Conservation (phyloP, 2,797 vertebrate genomes). For the Enoplosus armatus region DNA sequence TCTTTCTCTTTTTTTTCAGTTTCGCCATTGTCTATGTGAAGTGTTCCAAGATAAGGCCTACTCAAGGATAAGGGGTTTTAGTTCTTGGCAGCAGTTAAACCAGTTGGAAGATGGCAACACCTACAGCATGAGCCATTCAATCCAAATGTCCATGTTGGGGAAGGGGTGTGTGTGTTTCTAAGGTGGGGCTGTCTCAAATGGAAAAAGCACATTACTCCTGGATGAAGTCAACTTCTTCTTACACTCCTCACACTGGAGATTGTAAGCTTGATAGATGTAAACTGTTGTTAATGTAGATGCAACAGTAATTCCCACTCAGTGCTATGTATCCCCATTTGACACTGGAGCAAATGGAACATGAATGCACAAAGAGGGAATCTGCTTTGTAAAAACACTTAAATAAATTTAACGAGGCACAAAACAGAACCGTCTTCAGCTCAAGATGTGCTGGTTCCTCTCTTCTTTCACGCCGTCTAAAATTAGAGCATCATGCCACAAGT, state of each 20-base stretch:
- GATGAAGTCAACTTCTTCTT: slow-evolving; percentile 34
- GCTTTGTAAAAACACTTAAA: slow-evolving; percentile 19
- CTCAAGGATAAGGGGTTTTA: slow-evolving; percentile 65
- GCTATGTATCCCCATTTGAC: slow-evolving; percentile 20
- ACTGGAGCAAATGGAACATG: background rate
- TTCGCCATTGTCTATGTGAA: slow-evolving; percentile 54
- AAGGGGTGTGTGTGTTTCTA: slow-evolving; percentile 25
- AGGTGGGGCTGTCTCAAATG: slow-evolving; percentile 49
- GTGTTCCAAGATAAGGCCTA: slow-evolving; percentile 54
- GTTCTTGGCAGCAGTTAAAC: slow-evolving; percentile 74
- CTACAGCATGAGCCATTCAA: slow-evolving; percentile 64
- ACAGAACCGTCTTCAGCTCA: slow-evolving; percentile 35
- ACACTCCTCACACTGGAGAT: slow-evolving; percentile 4
- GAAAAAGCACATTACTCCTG: slow-evolving; percentile 57
- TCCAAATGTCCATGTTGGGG: slow-evolving; percentile 35
- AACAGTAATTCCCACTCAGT: slow-evolving; percentile 14
- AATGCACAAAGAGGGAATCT: slow-evolving; percentile 6
- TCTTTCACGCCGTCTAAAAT: slow-evolving; percentile 56
- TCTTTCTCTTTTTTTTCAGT: slow-evolving; percentile 33
- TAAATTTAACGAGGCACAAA: slow-evolving; percentile 27
- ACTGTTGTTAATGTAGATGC: slow-evolving; percentile 51
- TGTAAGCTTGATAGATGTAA: slow-evolving; percentile 15
- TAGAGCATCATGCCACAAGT: slow-evolving; percentile 54
- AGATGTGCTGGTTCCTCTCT: slow-evolving; percentile 31
- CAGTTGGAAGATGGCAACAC: slow-evolving; percentile 73